phyloP scores from a whole-genome alignment of 2,888 invertebrate genomes.

The Urechis unicinctus region DNA sequence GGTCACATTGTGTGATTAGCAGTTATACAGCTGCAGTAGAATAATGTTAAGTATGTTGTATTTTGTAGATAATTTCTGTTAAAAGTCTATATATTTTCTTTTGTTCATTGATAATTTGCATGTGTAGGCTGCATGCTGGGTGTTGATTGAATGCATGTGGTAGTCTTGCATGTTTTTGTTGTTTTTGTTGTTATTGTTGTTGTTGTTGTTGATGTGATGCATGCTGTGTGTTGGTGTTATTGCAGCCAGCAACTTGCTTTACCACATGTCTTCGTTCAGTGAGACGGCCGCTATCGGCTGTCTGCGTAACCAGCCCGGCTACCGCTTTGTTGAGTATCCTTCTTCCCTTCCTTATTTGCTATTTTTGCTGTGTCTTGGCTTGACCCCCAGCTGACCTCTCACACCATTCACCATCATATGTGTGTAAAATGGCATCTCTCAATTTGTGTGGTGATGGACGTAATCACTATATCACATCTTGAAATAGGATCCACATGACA shows the following conservation, averaged over 20 bases:
- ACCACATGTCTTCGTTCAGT: constrained; percentile 99
- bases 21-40: too few relatives aligned
- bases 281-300: constrained; percentile 93
- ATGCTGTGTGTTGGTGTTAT: background rate
- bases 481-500: too few relatives aligned
- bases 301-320: constrained; percentile 64
- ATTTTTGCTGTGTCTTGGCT: background rate
- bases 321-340: constrained; percentile 35
- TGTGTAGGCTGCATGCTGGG: constrained; percentile 1
- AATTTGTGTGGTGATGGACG: too few relatives aligned
- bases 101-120: too few relatives aligned
- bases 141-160: background rate
- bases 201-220: background rate
- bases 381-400: too few relatives aligned
- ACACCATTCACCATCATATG: too few relatives aligned
- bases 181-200: background rate
- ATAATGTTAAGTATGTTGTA: too few relatives aligned
- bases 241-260: constrained; percentile 84
- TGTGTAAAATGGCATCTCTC: too few relatives aligned
- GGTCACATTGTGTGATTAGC: too few relatives aligned
- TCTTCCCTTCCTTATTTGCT: constrained; percentile 9
- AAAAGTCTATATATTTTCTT: too few relatives aligned
- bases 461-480: too few relatives aligned
- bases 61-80: too few relatives aligned
- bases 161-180: constrained; percentile 1